Conservation (phyloP, 2,888 invertebrate species). For the Dynastes maya region DNA sequence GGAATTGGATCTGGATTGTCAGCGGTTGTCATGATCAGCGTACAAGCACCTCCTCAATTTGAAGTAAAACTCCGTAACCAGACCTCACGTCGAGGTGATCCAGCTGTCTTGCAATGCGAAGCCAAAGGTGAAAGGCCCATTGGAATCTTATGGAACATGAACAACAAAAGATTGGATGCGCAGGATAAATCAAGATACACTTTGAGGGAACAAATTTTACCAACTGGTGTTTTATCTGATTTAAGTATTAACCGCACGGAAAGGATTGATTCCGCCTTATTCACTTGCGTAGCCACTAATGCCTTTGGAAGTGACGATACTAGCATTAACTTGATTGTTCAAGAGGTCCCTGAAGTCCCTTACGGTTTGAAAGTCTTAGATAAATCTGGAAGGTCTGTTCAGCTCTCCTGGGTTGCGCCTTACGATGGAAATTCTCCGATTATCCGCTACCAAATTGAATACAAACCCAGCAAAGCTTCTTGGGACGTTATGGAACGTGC, state of each 20-base stretch:
- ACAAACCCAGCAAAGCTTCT: constrained; percentile 87
- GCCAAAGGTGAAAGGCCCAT: constrained; percentile 96
- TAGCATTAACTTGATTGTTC: constrained; percentile 95
- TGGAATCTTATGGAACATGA: constrained; percentile 95
- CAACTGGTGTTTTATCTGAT: constrained; percentile 90
- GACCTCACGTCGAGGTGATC: constrained; percentile 91
- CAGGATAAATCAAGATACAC: constrained; percentile 92
- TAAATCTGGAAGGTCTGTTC: constrained; percentile 92
- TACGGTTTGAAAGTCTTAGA: constrained; percentile 91
- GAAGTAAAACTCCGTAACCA: constrained; percentile 93
- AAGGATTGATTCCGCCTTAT: constrained; percentile 89
- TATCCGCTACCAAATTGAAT: constrained; percentile 85
- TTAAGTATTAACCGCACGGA: constrained; percentile 92
- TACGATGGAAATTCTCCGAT: constrained; percentile 94
- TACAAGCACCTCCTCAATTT: constrained; percentile 95
- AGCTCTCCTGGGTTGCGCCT: constrained; percentile 93
- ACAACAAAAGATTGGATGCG: constrained; percentile 91
- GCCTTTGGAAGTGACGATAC: constrained; percentile 95
- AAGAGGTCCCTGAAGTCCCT: constrained; percentile 93
- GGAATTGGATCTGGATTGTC: constrained; percentile 96
- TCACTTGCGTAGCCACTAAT: constrained; percentile 94
- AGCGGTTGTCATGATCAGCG: constrained; percentile 93
- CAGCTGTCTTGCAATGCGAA: constrained; percentile 92
- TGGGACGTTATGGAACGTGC: constrained; percentile 93
- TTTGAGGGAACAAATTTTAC: constrained; percentile 89